phyloP scores from a whole-genome alignment of 2,797 vertebrate genomes.

The Acanthopagrus latus region DNA sequence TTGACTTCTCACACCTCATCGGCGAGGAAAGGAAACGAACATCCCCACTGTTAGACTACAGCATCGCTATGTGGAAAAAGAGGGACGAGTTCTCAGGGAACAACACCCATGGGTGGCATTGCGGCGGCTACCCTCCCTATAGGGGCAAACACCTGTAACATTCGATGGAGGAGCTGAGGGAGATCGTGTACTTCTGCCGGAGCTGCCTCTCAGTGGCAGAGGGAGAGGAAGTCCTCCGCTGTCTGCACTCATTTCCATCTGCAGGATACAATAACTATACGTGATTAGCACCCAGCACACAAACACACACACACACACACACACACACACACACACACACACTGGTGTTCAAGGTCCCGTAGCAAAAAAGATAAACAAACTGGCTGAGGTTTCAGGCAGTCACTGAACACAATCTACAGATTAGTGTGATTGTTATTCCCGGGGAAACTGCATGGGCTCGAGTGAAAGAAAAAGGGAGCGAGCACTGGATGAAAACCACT shows the following conservation, averaged over 20 bases:
- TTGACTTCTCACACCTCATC: conserved; percentile 25
- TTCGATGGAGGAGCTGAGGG: conserved; percentile 2
- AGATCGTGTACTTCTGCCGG: neutral
- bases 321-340: too few species aligned
- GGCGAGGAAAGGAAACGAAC: conserved; percentile 30
- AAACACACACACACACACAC: too few species aligned
- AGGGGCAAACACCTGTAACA: conserved; percentile 28
- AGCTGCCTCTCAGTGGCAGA: conserved; percentile 8
- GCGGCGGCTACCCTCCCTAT: conserved; percentile 10
- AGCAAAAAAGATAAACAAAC: conserved; percentile 51
- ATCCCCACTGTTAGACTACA: conserved; percentile 29
- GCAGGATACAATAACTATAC: neutral
- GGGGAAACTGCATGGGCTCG: conserved; percentile 26
- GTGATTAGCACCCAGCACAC: conserved; percentile 25
- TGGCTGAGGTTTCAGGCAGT: conserved; percentile 40
- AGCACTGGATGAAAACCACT: conserved; percentile 42
- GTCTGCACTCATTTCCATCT: conserved; percentile 37
- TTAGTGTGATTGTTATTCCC: conserved; percentile 54
- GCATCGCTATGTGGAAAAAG: conserved; percentile 4
- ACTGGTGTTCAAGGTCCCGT: conserved; percentile 24
- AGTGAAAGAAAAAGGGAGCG: conserved; percentile 5
- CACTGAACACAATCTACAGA: conserved; percentile 32
- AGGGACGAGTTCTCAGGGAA: neutral
- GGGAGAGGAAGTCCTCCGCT: conserved; percentile 11
- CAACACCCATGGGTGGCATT: neutral